Percentiles rank a stretch among this genome's conserved stretches.
Conservation (phyloP, 2,797 vertebrate species). For the Manis javanica region DNA sequence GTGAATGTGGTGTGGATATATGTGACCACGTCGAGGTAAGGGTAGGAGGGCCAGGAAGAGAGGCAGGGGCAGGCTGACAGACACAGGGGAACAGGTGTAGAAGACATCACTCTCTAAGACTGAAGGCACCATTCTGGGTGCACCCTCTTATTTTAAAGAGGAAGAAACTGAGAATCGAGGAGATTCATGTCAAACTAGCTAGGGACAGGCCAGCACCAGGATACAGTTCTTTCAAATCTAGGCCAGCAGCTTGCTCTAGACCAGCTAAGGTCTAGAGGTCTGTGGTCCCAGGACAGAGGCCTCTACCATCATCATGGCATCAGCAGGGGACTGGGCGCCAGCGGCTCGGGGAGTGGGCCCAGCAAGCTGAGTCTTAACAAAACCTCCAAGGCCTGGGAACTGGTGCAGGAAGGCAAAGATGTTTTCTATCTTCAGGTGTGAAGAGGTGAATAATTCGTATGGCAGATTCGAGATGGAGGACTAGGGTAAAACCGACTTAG, state of each 20-base stretch:
- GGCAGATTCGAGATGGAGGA: neutral
- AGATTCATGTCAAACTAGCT: neutral
- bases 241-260: neutral
- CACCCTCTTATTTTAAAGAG: neutral
- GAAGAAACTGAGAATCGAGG: neutral
- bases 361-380: neutral
- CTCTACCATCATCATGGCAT: neutral
- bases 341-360: neutral
- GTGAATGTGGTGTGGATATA: accelerated
- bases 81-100: neutral
- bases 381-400: neutral
- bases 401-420: neutral
- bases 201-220: neutral
- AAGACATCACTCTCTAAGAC: neutral
- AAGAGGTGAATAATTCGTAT: neutral
- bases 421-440: neutral
- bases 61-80: neutral
- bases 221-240: neutral
- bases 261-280: too few relatives aligned
- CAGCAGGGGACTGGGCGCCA: neutral
- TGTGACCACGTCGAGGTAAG: neutral
- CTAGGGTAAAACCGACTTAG: neutral
- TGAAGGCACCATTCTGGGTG: neutral
- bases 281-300: neutral
- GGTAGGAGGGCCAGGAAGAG: neutral